These are phyloP conservation scores for Glareola pratincola DNA, from an alignment of 2,113 vertebrate species.

Conservation along the genomic window DNA sequence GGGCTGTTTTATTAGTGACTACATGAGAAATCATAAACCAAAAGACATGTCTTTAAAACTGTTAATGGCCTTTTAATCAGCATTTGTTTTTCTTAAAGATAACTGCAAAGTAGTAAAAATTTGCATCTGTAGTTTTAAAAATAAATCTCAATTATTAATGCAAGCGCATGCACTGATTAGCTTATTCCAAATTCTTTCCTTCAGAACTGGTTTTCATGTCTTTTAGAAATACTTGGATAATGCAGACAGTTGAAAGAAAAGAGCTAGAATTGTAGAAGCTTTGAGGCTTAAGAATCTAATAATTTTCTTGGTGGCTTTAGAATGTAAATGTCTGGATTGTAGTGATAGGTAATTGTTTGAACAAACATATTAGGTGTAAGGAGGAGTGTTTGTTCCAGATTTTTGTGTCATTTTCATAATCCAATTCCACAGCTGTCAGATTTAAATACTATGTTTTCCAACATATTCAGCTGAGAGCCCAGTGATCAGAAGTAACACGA, in stretches of 20 bases:
- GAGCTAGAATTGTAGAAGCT: background rate
- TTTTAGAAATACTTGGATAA: background rate
- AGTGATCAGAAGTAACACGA: background rate
- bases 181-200: background rate
- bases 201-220: background rate
- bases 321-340: background rate
- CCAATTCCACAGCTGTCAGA: background rate
- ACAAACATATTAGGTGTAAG: background rate
- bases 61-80: background rate
- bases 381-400: background rate
- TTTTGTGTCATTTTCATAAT: slow-evolving; percentile 11
- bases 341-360: background rate
- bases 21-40: background rate
- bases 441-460: background rate
- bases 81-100: background rate
- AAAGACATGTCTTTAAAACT: background rate
- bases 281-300: background rate
- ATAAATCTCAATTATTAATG: background rate
- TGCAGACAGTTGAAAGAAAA: background rate
- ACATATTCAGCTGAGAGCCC: background rate
- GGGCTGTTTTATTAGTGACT: background rate
- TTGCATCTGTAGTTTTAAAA: background rate
- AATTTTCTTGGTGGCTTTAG: background rate
- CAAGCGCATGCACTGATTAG: background rate
- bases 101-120: background rate